These are phyloP conservation scores for Phyllostomus discolor DNA, from an alignment of 2,113 vertebrate species.

Conservation along the genomic window DNA sequence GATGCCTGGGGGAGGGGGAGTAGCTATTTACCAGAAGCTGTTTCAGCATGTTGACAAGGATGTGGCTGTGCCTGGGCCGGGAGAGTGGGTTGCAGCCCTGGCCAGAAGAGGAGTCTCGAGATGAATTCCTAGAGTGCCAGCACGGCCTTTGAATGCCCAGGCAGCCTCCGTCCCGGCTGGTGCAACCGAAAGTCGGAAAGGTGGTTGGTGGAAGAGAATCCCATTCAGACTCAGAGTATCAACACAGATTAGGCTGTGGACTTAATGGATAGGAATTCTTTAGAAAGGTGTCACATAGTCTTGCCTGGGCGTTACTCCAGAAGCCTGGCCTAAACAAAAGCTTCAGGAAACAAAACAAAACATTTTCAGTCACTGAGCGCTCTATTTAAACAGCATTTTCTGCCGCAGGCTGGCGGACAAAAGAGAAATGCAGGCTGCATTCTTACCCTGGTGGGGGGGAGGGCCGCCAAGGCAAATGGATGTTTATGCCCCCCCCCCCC, in stretches of 20 bases:
- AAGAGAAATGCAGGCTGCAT: not conserved
- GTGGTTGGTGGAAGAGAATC: not conserved
- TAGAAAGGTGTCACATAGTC: not conserved
- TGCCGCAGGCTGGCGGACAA: not conserved
- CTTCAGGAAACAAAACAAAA: not conserved
- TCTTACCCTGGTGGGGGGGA: not conserved
- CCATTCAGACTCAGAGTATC: not conserved
- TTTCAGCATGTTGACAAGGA: not conserved
- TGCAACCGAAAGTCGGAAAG: not conserved
- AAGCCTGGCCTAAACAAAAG: not conserved
- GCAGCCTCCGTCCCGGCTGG: not conserved
- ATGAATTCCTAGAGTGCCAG: not conserved
- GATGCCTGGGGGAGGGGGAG: not conserved
- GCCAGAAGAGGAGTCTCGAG: not conserved
- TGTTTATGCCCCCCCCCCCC: fast-evolving
- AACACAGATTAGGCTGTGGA: not conserved
- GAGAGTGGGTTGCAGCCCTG: not conserved
- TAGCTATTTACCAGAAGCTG: not conserved
- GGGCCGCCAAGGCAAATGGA: not conserved
- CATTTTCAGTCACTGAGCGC: not conserved
- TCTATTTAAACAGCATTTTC: not conserved
- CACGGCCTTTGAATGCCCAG: not conserved
- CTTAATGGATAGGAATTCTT: not conserved
- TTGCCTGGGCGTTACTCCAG: not conserved
- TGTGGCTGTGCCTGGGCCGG: not conserved